A percentile compares a stretch with the other conserved stretches of the same genome.
These are phyloP conservation scores for Tholera decimalis DNA, from an alignment of 2,888 invertebrate species.

Conservation along the genomic window DNA sequence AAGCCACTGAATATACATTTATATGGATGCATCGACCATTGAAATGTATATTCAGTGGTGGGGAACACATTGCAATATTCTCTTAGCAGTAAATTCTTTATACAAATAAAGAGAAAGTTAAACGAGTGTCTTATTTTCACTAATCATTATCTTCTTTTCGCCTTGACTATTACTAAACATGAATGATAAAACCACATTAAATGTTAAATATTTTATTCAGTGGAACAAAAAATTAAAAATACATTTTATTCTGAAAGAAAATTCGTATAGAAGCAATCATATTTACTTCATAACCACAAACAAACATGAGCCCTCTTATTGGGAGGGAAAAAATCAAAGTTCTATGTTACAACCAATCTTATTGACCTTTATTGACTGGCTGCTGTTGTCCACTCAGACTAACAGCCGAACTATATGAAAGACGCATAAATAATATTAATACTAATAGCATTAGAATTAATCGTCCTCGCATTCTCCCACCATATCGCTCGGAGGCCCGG, in stretches of 20 bases:
- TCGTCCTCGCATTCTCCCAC: constrained; percentile 82
- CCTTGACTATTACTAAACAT: background rate
- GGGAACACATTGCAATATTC: constrained; percentile 49
- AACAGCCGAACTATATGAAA: constrained; percentile 10
- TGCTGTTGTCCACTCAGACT: background rate
- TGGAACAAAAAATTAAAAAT: constrained; percentile 14
- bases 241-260: constrained; percentile 6
- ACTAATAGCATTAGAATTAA: constrained; percentile 1
- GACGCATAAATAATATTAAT: constrained; percentile 16
- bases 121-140: constrained; percentile 41
- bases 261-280: background rate
- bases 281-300: constrained; percentile 13
- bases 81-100: constrained; percentile 49
- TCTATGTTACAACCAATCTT: background rate
- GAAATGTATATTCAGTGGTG: too few species aligned
- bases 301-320: background rate
- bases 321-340: background rate
- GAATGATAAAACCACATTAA: background rate
- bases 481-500: constrained; percentile 85
- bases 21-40: constrained; percentile 38
- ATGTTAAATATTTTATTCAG: constrained; percentile 5
- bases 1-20: constrained; percentile 11
- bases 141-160: background rate
- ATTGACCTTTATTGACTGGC: background rate
- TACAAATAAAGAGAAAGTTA: constrained; percentile 57